Evolutionary conservation across 2,113 vertebrate species (phyloP), one percentile per base, ranked within the genome.

Genomic region (Muntiacus reevesi): DNA sequence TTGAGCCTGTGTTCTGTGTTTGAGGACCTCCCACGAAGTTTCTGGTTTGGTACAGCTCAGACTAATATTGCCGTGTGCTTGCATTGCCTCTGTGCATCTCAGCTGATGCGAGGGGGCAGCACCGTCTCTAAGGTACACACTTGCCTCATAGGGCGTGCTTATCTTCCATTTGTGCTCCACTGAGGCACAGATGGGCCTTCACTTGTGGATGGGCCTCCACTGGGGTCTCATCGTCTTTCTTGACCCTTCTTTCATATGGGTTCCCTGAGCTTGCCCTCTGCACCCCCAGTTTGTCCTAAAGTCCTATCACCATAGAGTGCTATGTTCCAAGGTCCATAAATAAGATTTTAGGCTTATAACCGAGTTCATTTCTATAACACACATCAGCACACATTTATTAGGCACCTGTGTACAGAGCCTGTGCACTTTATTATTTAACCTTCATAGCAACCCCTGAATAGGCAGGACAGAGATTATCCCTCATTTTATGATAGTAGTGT

Each of bases 281-380:
- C 21, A 16, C 47, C 15, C 52, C 47, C 33, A n/a, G 19, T 40
- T 3, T 76, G 10, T 64, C 30, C 30, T 78, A 84, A 97, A 89
- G 89, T 50, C 33, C 27, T 25, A 1, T 90, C 50, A 89, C 43
- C n/a, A 23, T 6, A 55, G 43, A 6, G 3, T n/a, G 50, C 71
- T 78, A 0, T 67, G 67, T n/a, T 79, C 43, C 13, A 59, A 97
- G 14, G 30, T 59, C 59, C 54, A 7, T 87, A 60, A 84, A 19
- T 79, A n/a, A 89, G 57, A 81, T 81, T 79, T 60, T 85, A 93
- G 40, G 15, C 10, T 67, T 89, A 50, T 50, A 76, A 64, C 10
- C 50, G 2, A 89, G 23, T 93, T 93, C 23, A 82, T 79, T 64
- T 88, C 86, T 59, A 11, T 16, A 89, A 13, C 10, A 10, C 21